Evolutionary conservation across 35 echinoderm and acorn worm species (phyloP).

Genomic region (Chiridota heheva): DNA sequence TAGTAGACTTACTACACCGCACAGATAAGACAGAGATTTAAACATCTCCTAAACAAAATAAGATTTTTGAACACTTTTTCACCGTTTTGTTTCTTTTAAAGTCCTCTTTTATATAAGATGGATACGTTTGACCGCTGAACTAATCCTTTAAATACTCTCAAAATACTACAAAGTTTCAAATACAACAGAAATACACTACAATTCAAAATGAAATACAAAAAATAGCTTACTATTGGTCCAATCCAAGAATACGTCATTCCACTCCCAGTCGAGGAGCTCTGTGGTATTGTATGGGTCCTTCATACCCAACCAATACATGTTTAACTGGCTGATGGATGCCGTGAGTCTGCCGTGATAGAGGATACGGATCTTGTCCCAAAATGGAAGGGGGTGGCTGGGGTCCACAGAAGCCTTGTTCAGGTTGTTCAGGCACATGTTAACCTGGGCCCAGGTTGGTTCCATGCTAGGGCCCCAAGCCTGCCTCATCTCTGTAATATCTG

Average conservation of each 20-base stretch:
- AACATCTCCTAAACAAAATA: too few species aligned
- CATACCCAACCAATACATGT: conserved; percentile 78
- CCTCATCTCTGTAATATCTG: conserved; percentile 79
- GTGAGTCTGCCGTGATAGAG: conserved; percentile 86
- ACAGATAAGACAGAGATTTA: too few species aligned
- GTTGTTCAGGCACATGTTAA: conserved; percentile 67
- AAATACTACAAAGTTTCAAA: too few species aligned
- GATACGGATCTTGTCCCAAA: conserved; percentile 95
- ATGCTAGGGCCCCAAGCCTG: conserved; percentile 78
- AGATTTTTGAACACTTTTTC: too few species aligned
- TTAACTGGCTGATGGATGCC: conserved; percentile 66
- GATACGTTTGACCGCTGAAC: too few species aligned
- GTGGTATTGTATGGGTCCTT: conserved; percentile 84
- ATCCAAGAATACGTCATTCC: conserved; percentile 80
- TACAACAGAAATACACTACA: too few species aligned
- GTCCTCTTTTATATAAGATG: too few species aligned
- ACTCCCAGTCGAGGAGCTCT: conserved; percentile 91
- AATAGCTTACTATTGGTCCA: conserved; percentile 94
- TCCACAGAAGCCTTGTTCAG: conserved; percentile 87
- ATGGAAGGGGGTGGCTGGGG: conserved; percentile 76
- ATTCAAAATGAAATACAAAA: too few species aligned
- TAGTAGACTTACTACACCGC: too few species aligned
- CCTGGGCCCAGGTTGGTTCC: conserved; percentile 79
- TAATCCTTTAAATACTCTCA: too few species aligned
- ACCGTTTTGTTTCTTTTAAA: too few species aligned